phyloP scores from a whole-genome alignment of 2,888 invertebrate genomes.

The Heteromurus nitidus region DNA sequence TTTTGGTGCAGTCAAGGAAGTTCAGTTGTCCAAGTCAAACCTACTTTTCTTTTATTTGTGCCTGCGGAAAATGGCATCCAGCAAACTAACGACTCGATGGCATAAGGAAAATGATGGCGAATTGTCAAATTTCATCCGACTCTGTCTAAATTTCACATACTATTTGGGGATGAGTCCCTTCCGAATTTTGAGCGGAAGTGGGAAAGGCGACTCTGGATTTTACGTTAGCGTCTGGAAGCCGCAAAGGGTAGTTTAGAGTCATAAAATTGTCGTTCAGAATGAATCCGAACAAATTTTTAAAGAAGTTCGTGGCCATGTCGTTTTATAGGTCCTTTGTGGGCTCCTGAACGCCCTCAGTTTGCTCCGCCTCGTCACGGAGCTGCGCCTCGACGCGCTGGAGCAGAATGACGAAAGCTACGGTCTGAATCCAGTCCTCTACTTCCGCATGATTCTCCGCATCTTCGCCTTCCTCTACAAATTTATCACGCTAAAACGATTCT shows the following conservation, averaged over 20 bases:
- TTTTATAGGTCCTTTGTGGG: constrained; percentile 10
- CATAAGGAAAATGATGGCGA: not conserved
- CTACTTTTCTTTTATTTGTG: too few species aligned
- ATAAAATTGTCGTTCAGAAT: not conserved
- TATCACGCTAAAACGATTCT: constrained; percentile 37
- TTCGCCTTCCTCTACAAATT: constrained; percentile 28
- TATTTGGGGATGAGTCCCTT: not conserved
- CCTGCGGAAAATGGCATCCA: too few species aligned
- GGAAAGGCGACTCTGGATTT: not conserved
- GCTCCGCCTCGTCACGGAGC: not conserved
- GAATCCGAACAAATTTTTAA: not conserved
- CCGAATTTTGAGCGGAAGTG: not conserved
- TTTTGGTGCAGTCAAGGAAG: not conserved
- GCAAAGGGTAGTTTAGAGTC: constrained; percentile 13
- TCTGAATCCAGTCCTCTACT: constrained; percentile 23
- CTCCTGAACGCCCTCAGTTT: not conserved
- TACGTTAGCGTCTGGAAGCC: constrained; percentile 19
- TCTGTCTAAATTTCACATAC: not conserved
- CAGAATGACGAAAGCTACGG: not conserved
- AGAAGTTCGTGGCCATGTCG: not conserved
- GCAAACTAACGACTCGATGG: too few species aligned
- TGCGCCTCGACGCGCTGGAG: not conserved
- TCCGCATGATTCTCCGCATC: constrained; percentile 23
- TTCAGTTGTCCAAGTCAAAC: not conserved
- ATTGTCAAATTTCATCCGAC: not conserved